Evolutionary conservation across 2,113 vertebrate genomes (phyloP), one percentile per base, ranked within the genome.

Genomic region (Phrynocephalus versicolor): DNA sequence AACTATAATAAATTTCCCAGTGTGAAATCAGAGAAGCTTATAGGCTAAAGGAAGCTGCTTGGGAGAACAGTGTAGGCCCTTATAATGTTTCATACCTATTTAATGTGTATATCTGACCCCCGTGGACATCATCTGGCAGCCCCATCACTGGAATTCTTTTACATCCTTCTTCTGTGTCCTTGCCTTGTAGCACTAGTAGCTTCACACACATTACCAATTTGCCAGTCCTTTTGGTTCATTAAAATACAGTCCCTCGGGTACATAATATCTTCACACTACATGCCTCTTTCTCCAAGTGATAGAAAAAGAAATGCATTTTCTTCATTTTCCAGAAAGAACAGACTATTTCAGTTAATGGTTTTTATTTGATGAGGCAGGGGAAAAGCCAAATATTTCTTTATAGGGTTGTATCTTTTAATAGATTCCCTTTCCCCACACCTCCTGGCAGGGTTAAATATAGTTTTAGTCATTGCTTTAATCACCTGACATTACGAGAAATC

Each of bases 341-440:
- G 79, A 78, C 35, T 64, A 19, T 90, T 85, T 41, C 27, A 90
- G 78, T 89, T 90, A 85, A 87, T 85, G 86, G 3, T 13, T 85
- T 19, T 8, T 57, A 10, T 85, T 89, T 86, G 82, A 89, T 91
- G 90, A 90, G 89, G 21, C 64, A 2, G 0, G 0, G 51, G 2
- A 7, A 71, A 33, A 57, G 12, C 33, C 15, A 16, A 82, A 13
- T 72, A 76, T 19, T 65, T 58, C 87, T 65, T 79, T 1, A 62
- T 35, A 5, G 77, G 45, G 0, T 60, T 1, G 30, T 65, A 88
- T 79, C 27, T 57, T 67, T 60, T 85, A 81, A 64, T 81, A 81
- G 15, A 79, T 25, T 14, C 51, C 70, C 7, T 80, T n/a, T 85
- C 8, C 85, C 14, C 23, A 69, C 39, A 85, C 35, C 27, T 33